Conservation (phyloP, 2,113 vertebrate species). For the Sturnira hondurensis region DNA sequence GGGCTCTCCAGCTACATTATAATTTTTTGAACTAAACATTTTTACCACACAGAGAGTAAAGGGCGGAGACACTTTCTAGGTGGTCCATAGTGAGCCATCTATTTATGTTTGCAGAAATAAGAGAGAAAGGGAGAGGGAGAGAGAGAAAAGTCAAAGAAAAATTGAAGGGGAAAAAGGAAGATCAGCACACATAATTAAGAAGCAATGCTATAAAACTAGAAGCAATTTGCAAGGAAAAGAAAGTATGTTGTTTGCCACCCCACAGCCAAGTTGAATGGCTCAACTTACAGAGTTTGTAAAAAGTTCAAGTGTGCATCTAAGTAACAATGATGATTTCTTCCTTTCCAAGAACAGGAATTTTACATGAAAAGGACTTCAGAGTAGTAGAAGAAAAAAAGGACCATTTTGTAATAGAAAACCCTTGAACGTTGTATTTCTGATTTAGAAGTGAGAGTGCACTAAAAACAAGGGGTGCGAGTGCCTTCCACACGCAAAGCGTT, state of each 20-base stretch:
- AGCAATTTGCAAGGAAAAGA: not conserved
- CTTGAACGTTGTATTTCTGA: not conserved
- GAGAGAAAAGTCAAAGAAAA: not conserved
- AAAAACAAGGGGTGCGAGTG: not conserved
- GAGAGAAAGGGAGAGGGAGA: not conserved
- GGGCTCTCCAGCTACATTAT: constrained; percentile 12
- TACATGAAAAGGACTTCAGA: not conserved
- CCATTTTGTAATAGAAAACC: not conserved
- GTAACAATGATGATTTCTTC: not conserved
- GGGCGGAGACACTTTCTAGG: not conserved
- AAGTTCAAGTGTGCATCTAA: not conserved
- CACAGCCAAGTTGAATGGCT: not conserved
- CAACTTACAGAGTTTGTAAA: constrained; percentile 2
- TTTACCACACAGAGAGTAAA: constrained; percentile 2
- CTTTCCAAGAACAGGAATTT: not conserved
- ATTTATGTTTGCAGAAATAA: not conserved
- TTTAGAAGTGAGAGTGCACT: not conserved
- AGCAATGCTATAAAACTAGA: not conserved
- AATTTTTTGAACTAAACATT: constrained; percentile 44
- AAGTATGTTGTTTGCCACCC: not conserved
- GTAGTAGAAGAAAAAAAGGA: not conserved
- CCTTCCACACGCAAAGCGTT: not conserved
- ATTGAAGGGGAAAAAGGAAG: not conserved
- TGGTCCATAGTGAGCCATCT: not conserved
- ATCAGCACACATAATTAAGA: not conserved